A percentile compares a stretch with the other conserved stretches of the same genome.
Conservation (phyloP, 1,140 invertebrate genomes). For the Aphelenchoides besseyi region DNA sequence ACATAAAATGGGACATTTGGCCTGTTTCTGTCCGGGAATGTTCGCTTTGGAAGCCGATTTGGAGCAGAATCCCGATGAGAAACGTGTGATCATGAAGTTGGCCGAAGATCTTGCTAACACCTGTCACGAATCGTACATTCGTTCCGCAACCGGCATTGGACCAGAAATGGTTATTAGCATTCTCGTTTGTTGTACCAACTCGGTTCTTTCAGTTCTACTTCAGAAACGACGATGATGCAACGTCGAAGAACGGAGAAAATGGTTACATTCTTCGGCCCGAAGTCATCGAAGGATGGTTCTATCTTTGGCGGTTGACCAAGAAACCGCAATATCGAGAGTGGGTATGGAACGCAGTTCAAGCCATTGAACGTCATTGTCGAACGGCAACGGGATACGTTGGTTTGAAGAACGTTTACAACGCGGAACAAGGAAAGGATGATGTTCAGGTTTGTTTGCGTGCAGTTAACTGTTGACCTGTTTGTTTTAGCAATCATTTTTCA, state of each 20-base stretch:
- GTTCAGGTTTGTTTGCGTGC: not conserved
- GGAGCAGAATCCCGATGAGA: slow-evolving; percentile 70
- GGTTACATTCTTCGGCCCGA: slow-evolving; percentile 91
- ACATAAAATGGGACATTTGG: slow-evolving; percentile 97
- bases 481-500: slow-evolving; percentile 90
- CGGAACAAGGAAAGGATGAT: slow-evolving; percentile 66
- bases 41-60: slow-evolving; percentile 82
- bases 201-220: slow-evolving; percentile 35
- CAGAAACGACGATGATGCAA: slow-evolving; percentile 42
- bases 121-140: slow-evolving; percentile 91
- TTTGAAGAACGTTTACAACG: slow-evolving; percentile 86
- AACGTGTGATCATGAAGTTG: slow-evolving; percentile 77
- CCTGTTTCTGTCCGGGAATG: slow-evolving; percentile 91
- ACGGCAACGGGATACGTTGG: slow-evolving; percentile 87
- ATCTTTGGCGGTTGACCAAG: slow-evolving; percentile 91
- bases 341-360: slow-evolving; percentile 91
- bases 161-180: slow-evolving; percentile 41
- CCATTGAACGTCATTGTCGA: slow-evolving; percentile 86
- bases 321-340: slow-evolving; percentile 91
- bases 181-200: not conserved
- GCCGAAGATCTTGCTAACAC: slow-evolving; percentile 86
- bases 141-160: slow-evolving; percentile 63
- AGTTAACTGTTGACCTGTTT: too few relatives aligned
- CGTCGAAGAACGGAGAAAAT: slow-evolving; percentile 40
- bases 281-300: slow-evolving; percentile 94